These are phyloP conservation scores for Sceliomorpha sp. DNA, from an alignment of 2,888 invertebrate species.

Conservation along the genomic window DNA sequence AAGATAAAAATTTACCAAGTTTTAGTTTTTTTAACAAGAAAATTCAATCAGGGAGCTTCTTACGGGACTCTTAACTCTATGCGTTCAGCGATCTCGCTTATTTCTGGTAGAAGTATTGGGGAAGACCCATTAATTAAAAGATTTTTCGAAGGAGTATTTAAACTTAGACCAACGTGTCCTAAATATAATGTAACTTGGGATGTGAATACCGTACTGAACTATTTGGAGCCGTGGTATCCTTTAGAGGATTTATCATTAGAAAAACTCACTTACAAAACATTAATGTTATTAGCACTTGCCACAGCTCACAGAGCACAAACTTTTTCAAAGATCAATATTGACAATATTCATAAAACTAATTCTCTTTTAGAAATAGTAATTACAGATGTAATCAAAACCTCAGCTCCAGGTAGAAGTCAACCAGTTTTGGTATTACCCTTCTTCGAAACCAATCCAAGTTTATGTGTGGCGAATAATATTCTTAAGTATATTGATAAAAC, in stretches of 20 bases:
- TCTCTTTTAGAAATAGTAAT: conserved; percentile 25
- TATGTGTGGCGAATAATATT: conserved; percentile 23
- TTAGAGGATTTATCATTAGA: conserved; percentile 15
- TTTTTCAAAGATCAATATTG: conserved; percentile 14
- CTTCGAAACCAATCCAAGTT: conserved; percentile 5
- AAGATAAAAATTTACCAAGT: no score
- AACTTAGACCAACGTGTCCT: conserved; percentile 40
- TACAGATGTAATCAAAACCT: conserved; percentile 38
- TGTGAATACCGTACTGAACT: conserved; percentile 42
- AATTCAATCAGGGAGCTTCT: conserved; percentile 5
- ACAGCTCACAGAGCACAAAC: conserved; percentile 31
- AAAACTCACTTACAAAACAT: conserved; percentile 7
- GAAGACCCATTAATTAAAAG: conserved; percentile 22
- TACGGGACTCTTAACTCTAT: conserved; percentile 24
- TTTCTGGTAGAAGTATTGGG: conserved; percentile 16
- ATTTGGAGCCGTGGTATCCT: conserved; percentile 7
- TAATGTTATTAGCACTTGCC: conserved; percentile 13
- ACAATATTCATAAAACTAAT: conserved; percentile 22
- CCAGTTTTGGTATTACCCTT: conserved; percentile 29
- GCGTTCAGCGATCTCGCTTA: conserved; percentile 22
- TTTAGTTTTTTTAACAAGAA: conserved; percentile 11
- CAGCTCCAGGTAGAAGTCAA: conserved; percentile 24
- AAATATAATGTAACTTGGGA: conserved; percentile 66
- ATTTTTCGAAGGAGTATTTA: conserved; percentile 36
- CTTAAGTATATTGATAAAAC: conserved; percentile 14